Percentiles rank a stretch among this genome's conserved stretches.
Evolutionary conservation across 2,797 vertebrate species (phyloP).

Genomic region (Lagodon rhomboides): DNA sequence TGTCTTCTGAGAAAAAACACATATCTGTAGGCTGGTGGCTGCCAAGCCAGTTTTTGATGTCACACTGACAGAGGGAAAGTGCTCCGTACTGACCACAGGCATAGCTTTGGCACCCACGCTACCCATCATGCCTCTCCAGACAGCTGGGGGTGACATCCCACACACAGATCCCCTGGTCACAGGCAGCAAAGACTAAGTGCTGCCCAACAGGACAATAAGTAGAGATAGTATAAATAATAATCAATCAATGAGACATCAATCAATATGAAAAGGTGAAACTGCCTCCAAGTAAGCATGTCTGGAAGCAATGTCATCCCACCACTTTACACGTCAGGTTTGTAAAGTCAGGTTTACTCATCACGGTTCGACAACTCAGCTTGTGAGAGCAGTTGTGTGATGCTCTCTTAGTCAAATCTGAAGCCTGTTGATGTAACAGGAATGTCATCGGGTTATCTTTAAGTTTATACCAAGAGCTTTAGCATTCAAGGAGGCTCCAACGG

Average conservation of each 20-base stretch:
- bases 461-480: not conserved
- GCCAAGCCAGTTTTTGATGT: constrained; percentile 5
- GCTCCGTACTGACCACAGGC: not conserved
- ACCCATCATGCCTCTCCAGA: constrained; percentile 2
- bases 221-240: too few species aligned
- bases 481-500: not conserved
- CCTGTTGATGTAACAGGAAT: not conserved
- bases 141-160: constrained; percentile 15
- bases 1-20: constrained; percentile 5
- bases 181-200: not conserved
- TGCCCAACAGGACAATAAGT: constrained; percentile 14
- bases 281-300: too few species aligned
- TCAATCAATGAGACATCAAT: not conserved
- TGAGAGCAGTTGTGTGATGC: not conserved
- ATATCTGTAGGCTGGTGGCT: not conserved
- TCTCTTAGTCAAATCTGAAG: not conserved
- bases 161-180: not conserved
- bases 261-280: not conserved
- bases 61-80: constrained; percentile 9
- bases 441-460: not conserved
- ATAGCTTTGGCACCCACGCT: not conserved
- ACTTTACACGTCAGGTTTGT: not conserved
- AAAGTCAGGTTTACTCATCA: constrained; percentile 2
- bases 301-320: not conserved
- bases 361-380: not conserved